phyloP scores from a whole-genome alignment of 2,888 invertebrate genomes.

The Apotomis capreana region DNA sequence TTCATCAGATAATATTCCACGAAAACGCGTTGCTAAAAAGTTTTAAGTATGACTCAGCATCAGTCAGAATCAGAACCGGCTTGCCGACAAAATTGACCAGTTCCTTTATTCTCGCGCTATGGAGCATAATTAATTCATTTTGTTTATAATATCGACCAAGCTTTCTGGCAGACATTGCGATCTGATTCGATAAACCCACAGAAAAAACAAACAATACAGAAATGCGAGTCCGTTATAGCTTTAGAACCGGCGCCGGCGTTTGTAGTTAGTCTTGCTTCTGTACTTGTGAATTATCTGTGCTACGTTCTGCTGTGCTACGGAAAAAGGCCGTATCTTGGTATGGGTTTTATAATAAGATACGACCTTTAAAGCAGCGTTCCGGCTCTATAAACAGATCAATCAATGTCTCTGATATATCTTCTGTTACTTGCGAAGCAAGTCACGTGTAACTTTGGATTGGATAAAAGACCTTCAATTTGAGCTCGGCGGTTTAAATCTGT shows the following conservation, averaged over 20 bases:
- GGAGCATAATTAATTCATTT: constrained; percentile 4
- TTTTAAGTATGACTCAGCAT: constrained; percentile 35
- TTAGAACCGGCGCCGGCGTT: not conserved
- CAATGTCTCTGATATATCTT: constrained; percentile 24
- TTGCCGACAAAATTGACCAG: constrained; percentile 14
- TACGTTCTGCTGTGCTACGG: not conserved
- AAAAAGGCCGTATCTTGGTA: too few species aligned
- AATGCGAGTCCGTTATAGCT: not conserved
- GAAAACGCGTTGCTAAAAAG: constrained; percentile 34
- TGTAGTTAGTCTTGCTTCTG: not conserved
- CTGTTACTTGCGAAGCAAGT: constrained; percentile 10
- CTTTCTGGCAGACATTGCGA: not conserved
- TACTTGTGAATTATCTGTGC: constrained; percentile 7
- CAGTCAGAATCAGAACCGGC: constrained; percentile 19
- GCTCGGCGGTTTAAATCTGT: constrained; percentile 5
- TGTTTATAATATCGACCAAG: not conserved
- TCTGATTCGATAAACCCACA: not conserved
- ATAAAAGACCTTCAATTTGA: constrained; percentile 19
- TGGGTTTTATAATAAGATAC: too few species aligned
- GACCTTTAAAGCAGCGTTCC: too few species aligned
- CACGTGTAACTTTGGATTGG: constrained; percentile 25
- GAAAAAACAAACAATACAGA: not conserved
- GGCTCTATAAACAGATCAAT: constrained; percentile 25
- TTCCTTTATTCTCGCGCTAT: constrained; percentile 21
- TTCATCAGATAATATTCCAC: constrained; percentile 29